These are phyloP conservation scores for Myripristis jacobus DNA, from an alignment of 2,797 vertebrate species.

Conservation along the genomic window DNA sequence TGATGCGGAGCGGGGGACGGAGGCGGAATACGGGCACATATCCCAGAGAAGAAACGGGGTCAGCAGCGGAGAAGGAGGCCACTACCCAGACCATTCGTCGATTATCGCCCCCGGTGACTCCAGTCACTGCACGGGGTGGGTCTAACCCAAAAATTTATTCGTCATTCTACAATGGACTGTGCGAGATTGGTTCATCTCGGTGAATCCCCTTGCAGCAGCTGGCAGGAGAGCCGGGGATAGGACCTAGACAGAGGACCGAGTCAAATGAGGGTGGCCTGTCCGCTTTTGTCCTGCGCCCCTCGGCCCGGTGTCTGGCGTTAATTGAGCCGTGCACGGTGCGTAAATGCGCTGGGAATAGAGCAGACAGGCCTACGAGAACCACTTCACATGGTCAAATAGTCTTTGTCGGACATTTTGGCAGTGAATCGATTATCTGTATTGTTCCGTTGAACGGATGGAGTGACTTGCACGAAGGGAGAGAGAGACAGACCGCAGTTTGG, in stretches of 20 bases:
- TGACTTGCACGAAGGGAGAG: slow-evolving; percentile 66
- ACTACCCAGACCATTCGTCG: slow-evolving; percentile 15
- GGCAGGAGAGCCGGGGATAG: slow-evolving; percentile 42
- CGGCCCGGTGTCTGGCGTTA: slow-evolving; percentile 39
- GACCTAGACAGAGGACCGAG: slow-evolving; percentile 48
- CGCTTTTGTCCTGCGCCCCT: slow-evolving; percentile 43
- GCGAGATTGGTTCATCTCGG: slow-evolving; percentile 46
- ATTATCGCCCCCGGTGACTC: slow-evolving; percentile 23
- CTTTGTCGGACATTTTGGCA: slow-evolving; percentile 12
- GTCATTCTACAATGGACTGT: slow-evolving; percentile 54
- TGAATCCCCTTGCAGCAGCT: slow-evolving; percentile 59
- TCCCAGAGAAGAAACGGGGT: slow-evolving; percentile 43
- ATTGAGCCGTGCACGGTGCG: slow-evolving; percentile 29
- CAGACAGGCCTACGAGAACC: slow-evolving; percentile 14
- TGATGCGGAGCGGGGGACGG: slow-evolving; percentile 37
- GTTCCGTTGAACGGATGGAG: slow-evolving; percentile 74
- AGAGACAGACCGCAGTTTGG: slow-evolving; percentile 68
- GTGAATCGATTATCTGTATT: slow-evolving; percentile 38
- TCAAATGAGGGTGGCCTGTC: slow-evolving; percentile 47
- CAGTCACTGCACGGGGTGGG: slow-evolving; percentile 41
- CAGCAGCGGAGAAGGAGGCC: slow-evolving; percentile 44
- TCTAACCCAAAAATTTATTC: slow-evolving; percentile 30
- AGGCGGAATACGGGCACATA: slow-evolving; percentile 34
- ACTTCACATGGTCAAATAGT: slow-evolving; percentile 29
- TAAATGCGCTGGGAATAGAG: slow-evolving; percentile 24